phyloP scores from a whole-genome alignment of 2,888 invertebrate species.

The Harpalus rufipes region DNA sequence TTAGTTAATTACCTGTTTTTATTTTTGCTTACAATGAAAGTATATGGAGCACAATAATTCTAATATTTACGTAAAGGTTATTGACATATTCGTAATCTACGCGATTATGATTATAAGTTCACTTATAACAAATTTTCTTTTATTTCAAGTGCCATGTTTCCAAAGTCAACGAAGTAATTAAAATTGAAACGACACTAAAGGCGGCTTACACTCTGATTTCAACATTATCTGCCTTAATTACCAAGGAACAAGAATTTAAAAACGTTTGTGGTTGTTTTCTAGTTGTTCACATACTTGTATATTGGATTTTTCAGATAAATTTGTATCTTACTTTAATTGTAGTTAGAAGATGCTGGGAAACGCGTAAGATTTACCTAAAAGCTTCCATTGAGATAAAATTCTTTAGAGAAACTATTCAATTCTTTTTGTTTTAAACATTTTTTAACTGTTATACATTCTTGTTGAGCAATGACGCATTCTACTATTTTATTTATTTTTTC shows the following conservation, averaged over 20 bases:
- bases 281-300: conserved; percentile 48
- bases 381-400: conserved; percentile 41
- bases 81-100: conserved; percentile 28
- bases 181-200: conserved; percentile 53
- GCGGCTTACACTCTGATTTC: conserved; percentile 47
- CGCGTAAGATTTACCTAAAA: conserved; percentile 43
- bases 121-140: conserved; percentile 29
- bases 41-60: conserved; percentile 25
- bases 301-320: conserved; percentile 50
- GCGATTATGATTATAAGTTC: conserved; percentile 24
- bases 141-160: conserved; percentile 42
- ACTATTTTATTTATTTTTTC: neutral
- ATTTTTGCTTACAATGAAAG: neutral
- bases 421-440: conserved; percentile 25
- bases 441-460: conserved; percentile 28
- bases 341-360: conserved; percentile 23
- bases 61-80: conserved; percentile 24
- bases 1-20: conserved; percentile 7
- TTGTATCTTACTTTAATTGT: conserved; percentile 30
- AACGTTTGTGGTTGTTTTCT: conserved; percentile 37
- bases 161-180: conserved; percentile 51
- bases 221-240: conserved; percentile 51
- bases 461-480: neutral
- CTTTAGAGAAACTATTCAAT: conserved; percentile 9
- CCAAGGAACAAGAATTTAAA: conserved; percentile 46